Evolutionary conservation across 2,113 vertebrate genomes (phyloP).

Genomic region (Dicaeum eximium): DNA sequence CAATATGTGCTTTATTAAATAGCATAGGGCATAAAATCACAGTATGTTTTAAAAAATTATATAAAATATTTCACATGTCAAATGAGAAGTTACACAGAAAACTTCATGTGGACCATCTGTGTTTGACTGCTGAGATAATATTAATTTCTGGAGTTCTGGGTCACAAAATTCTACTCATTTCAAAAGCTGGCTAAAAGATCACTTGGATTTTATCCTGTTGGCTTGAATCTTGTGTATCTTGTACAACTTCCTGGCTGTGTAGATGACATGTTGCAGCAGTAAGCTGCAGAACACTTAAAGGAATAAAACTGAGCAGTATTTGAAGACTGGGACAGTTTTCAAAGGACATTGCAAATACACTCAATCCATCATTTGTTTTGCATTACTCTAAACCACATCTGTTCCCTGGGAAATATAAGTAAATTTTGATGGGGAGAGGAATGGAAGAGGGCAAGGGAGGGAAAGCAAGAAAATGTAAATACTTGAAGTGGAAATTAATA

Average conservation of each 20-base stretch:
- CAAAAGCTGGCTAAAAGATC: slow-evolving; percentile 76
- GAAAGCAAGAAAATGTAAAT: slow-evolving; percentile 22
- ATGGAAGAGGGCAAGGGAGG: background rate
- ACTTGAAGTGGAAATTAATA: slow-evolving; percentile 17
- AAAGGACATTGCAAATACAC: slow-evolving; percentile 34
- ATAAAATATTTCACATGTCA: slow-evolving; percentile 3
- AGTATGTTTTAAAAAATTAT: slow-evolving; percentile 1
- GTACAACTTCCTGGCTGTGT: slow-evolving; percentile 70
- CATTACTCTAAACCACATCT: slow-evolving; percentile 2
- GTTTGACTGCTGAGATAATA: slow-evolving; percentile 49
- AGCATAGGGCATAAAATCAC: background rate
- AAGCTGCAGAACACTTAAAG: slow-evolving; percentile 46
- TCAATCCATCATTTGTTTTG: slow-evolving; percentile 24
- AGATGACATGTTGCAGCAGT: slow-evolving; percentile 75
- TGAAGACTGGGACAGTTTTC: slow-evolving; percentile 19
- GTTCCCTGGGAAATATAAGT: slow-evolving; percentile 5
- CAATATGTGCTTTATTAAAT: background rate
- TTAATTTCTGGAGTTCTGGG: slow-evolving; percentile 73
- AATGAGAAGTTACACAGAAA: slow-evolving; percentile 25
- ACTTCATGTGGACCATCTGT: slow-evolving; percentile 40
- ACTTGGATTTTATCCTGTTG: slow-evolving; percentile 82
- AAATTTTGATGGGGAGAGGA: background rate
- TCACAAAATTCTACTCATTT: slow-evolving; percentile 79
- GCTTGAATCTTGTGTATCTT: slow-evolving; percentile 71
- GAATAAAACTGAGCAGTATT: slow-evolving; percentile 24